Percentiles rank a stretch among this genome's conserved stretches.
phyloP scores from a whole-genome alignment of 1,140 invertebrate species.

The Macrocentrus cingulum region DNA sequence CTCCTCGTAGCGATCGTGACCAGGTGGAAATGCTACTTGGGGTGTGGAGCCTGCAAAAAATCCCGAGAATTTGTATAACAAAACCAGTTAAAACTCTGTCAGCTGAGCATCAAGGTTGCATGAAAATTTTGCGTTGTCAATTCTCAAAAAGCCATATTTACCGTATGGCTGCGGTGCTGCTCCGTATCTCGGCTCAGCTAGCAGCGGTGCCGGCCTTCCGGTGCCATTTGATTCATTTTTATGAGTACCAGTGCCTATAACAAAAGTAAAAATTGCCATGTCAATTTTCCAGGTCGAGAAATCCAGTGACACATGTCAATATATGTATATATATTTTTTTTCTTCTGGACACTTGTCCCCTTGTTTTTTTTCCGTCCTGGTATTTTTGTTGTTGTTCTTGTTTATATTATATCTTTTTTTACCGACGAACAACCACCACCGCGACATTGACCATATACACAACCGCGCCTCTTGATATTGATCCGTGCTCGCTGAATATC shows the following conservation, averaged over 20 bases:
- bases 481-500: conserved; percentile 3
- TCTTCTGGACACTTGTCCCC: conserved; percentile 17
- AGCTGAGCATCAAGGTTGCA: no score
- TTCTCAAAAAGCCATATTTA: conserved; percentile 58
- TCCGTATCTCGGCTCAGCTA: conserved; percentile 84
- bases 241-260: conserved; percentile 57
- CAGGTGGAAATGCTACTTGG: conserved; percentile 51
- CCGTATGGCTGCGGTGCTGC: conserved; percentile 82
- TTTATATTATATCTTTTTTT: no score
- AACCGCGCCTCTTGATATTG: conserved; percentile 13
- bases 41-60: conserved; percentile 44
- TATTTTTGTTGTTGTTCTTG: no score
- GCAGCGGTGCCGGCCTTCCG: conserved; percentile 73
- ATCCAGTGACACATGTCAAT: conserved; percentile 6
- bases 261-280: conserved; percentile 29
- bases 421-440: conserved; percentile 10
- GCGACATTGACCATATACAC: conserved; percentile 10
- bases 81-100: no score
- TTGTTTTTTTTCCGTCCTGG: conserved; percentile 12
- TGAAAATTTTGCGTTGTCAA: no score
- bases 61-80: conserved; percentile 11
- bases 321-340: conserved; percentile 15
- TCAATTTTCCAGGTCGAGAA: conserved; percentile 23
- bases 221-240: conserved; percentile 59
- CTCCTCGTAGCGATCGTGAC: conserved; percentile 59